Evolutionary conservation across 2,797 vertebrate genomes (phyloP).

Genomic region (Rhabdomys pumilio): DNA sequence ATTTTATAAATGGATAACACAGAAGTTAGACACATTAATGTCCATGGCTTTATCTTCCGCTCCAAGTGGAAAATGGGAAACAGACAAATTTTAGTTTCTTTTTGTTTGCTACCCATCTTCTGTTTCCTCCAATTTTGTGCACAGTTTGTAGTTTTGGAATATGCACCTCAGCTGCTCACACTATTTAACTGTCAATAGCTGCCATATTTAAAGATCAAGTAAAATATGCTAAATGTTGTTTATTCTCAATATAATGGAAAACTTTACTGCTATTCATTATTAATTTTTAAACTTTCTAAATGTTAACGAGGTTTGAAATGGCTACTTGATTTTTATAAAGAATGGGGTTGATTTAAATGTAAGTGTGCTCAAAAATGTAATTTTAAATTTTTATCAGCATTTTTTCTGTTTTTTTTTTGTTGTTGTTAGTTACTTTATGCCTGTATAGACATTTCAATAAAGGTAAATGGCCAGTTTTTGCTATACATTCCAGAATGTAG

Average conservation of each 20-base stretch:
- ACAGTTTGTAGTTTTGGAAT: background rate
- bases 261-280: background rate
- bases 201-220: conserved; percentile 3
- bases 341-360: conserved; percentile 25
- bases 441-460: background rate
- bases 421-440: background rate
- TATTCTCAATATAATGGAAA: background rate
- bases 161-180: background rate
- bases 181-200: background rate
- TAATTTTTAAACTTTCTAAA: conserved; percentile 19
- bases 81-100: background rate
- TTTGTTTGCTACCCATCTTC: background rate
- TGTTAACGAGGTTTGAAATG: conserved; percentile 42
- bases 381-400: background rate
- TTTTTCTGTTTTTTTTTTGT: background rate
- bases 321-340: conserved; percentile 16
- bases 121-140: background rate
- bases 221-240: background rate
- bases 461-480: background rate
- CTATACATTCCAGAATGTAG: background rate
- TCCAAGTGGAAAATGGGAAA: background rate
- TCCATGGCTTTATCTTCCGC: background rate
- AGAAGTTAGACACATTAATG: background rate
- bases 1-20: background rate
- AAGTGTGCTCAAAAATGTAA: background rate